These are phyloP conservation scores for Mus musculus DNA, from an alignment of 2,113 vertebrate genomes.

Conservation along the genomic window GRCm39 chr1:129212001-129212500, in stretches of 20 bases:
- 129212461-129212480: background rate
- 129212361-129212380: background rate
- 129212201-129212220: conserved; percentile 55
- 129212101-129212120: conserved; percentile 74
- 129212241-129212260: conserved; percentile 12
- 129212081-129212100: conserved; percentile 68
- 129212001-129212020: background rate
- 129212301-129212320: background rate
- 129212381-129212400: background rate
- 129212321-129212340: conserved; percentile 1
- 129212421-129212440: background rate
- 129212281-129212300: background rate
- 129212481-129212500: background rate
- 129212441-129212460: background rate
- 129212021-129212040: conserved; percentile 68
- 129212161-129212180: conserved; percentile 42
- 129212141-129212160: conserved; percentile 39
- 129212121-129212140: conserved; percentile 59
- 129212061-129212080: conserved; percentile 25
- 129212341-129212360: conserved; percentile 29
- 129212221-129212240: conserved; percentile 65
- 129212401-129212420: conserved; percentile 35
- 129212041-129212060: background rate
- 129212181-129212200: conserved; percentile 42
- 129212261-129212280: background rate